Conservation (phyloP, 2,113 vertebrate species). For the Hemicordylus capensis region DNA sequence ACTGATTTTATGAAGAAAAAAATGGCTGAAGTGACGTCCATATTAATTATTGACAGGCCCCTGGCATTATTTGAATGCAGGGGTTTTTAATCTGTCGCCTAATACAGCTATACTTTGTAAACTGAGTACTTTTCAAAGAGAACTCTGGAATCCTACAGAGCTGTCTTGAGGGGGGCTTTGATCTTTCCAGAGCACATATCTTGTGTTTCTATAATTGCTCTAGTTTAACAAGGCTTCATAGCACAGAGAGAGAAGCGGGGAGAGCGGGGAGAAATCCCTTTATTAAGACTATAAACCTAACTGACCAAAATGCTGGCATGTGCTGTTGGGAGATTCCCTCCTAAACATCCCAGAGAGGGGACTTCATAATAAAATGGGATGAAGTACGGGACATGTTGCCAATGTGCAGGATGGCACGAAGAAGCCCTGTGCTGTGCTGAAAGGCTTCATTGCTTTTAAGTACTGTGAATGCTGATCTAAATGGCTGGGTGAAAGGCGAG, state of each 20-base stretch:
- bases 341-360: slow-evolving; percentile 32
- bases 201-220: slow-evolving; percentile 76
- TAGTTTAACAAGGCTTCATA: slow-evolving; percentile 74
- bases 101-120: slow-evolving; percentile 71
- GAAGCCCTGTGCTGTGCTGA: slow-evolving; percentile 73
- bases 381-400: slow-evolving; percentile 77
- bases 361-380: slow-evolving; percentile 69
- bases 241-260: slow-evolving; percentile 63
- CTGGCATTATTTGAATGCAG: slow-evolving; percentile 58
- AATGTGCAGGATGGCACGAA: slow-evolving; percentile 75
- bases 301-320: slow-evolving; percentile 67
- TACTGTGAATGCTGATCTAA: slow-evolving; percentile 78
- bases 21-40: slow-evolving; percentile 43
- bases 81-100: slow-evolving; percentile 46
- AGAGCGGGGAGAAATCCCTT: slow-evolving; percentile 50
- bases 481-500: slow-evolving; percentile 80
- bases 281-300: slow-evolving; percentile 78
- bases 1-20: slow-evolving; percentile 57
- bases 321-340: slow-evolving; percentile 49
- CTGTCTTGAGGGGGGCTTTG: slow-evolving; percentile 72
- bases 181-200: slow-evolving; percentile 77
- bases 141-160: slow-evolving; percentile 70
- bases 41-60: slow-evolving; percentile 58
- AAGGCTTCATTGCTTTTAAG: slow-evolving; percentile 83
- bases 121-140: slow-evolving; percentile 70